Conservation (phyloP, 2,113 vertebrate species). For the Nycticebus coucang region DNA sequence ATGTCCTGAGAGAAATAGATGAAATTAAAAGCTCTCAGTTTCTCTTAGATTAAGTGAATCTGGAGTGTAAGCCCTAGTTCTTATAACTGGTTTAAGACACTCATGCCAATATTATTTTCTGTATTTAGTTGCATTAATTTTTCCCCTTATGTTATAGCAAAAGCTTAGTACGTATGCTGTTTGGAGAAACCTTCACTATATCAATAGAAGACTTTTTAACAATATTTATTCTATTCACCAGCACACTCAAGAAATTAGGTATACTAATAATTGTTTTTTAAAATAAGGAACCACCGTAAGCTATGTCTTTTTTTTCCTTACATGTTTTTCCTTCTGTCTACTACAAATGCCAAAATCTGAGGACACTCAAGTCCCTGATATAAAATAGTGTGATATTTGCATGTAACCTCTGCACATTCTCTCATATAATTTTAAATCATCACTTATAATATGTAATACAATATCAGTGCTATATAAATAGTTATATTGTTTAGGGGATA, state of each 20-base stretch:
- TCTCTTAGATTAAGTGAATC: background rate
- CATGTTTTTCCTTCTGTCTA: background rate
- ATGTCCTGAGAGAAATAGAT: background rate
- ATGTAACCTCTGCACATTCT: background rate
- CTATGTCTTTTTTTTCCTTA: background rate
- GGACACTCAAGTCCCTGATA: background rate
- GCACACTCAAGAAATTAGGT: background rate
- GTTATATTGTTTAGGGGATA: background rate
- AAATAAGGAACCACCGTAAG: background rate
- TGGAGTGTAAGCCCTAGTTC: background rate
- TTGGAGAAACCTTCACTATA: background rate
- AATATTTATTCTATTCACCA: background rate
- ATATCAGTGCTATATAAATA: background rate
- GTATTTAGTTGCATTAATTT: conserved; percentile 8
- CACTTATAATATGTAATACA: background rate
- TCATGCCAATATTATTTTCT: conserved; percentile 35
- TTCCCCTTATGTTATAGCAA: background rate
- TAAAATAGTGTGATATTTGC: background rate
- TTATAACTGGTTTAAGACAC: conserved; percentile 4
- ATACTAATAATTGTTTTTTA: background rate
- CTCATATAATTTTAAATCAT: background rate
- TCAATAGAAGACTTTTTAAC: background rate
- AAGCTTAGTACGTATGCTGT: background rate
- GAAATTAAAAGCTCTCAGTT: background rate
- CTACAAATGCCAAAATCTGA: background rate